phyloP scores from a whole-genome alignment of 2,888 invertebrate genomes.

The Stomorhina lunata region DNA sequence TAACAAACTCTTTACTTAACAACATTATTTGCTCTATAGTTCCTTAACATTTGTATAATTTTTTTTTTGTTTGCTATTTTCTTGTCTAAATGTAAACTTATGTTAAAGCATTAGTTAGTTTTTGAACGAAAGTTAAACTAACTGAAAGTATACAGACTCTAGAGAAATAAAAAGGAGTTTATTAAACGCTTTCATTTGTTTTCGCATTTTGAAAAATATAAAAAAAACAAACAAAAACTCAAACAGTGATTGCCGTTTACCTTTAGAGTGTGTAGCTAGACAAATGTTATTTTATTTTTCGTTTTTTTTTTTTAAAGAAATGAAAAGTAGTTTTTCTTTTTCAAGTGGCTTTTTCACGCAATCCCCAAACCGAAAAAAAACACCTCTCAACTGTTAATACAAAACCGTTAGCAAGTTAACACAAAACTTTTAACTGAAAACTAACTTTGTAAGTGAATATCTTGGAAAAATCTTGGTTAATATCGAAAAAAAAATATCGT shows the following conservation, averaged over 20 bases:
- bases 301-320: conserved; percentile 30
- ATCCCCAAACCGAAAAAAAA: conserved; percentile 39
- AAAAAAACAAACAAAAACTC: conserved; percentile 37
- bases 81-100: conserved; percentile 12
- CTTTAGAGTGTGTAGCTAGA: conserved; percentile 1
- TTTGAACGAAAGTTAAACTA: conserved; percentile 62
- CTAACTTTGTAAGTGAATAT: neutral
- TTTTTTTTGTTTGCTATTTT: neutral
- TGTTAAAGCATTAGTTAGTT: conserved; percentile 33
- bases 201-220: too few relatives aligned
- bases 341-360: conserved; percentile 60
- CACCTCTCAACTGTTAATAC: conserved; percentile 37
- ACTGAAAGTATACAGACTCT: conserved; percentile 17
- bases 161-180: conserved; percentile 40
- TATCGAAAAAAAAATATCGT: neutral
- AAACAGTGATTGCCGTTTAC: conserved; percentile 23
- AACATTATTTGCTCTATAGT: conserved; percentile 48
- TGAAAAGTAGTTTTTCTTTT: conserved; percentile 65
- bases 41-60: conserved; percentile 33
- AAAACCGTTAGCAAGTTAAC: conserved; percentile 35
- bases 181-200: conserved; percentile 66
- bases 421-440: conserved; percentile 14
- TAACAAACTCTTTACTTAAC: neutral
- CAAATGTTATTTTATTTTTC: conserved; percentile 22
- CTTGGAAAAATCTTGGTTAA: neutral